phyloP scores from a whole-genome alignment of 2,888 invertebrate genomes.

The Glyphotaelius pellucidus region DNA sequence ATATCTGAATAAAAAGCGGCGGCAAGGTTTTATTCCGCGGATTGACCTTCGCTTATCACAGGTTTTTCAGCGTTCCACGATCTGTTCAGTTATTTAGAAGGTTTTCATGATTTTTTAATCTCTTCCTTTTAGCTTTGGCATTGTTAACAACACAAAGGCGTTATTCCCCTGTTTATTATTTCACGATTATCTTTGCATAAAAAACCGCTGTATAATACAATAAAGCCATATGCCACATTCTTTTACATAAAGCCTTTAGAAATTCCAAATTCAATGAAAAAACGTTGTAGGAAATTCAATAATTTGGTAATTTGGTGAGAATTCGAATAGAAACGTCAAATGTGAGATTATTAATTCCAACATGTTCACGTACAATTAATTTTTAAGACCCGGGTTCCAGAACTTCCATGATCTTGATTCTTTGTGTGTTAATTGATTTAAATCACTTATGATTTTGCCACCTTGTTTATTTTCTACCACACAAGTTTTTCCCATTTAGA shows the following conservation, averaged over 20 bases:
- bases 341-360: no score
- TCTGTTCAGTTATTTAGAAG: no score
- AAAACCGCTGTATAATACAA: neutral
- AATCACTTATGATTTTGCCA: no score
- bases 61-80: neutral
- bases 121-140: conserved; percentile 2
- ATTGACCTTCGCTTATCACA: neutral
- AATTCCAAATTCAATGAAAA: neutral
- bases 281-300: neutral
- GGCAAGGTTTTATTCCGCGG: neutral
- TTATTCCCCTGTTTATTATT: neutral
- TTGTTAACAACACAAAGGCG: conserved; percentile 9
- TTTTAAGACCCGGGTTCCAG: no score
- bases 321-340: no score
- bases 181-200: neutral
- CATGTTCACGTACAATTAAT: no score
- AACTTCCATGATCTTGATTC: no score
- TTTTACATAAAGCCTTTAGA: neutral
- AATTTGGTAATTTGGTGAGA: neutral
- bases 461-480: no score
- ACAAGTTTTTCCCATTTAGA: no score
- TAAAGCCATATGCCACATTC: neutral
- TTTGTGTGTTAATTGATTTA: no score
- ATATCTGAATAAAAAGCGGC: neutral
- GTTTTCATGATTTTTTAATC: neutral